Evolutionary conservation across 2,888 invertebrate species (phyloP).

Genomic region (Drosophila hawaiiensis): DNA sequence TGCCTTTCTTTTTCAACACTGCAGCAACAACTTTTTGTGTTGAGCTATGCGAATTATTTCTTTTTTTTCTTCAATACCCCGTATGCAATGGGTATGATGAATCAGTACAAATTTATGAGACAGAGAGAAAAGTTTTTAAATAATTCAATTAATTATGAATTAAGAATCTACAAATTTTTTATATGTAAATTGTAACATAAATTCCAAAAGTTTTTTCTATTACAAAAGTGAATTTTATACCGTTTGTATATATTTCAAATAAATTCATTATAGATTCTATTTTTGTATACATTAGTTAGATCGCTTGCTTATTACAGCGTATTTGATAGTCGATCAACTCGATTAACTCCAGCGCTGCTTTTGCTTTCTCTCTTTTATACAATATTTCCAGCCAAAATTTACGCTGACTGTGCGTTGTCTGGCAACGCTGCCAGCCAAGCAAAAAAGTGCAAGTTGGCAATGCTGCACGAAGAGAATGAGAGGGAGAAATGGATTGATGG

Average conservation of each 20-base stretch:
- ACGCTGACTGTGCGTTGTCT: constrained; percentile 76
- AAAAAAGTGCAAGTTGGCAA: constrained; percentile 59
- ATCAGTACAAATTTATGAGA: too few relatives aligned
- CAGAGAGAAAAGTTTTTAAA: neutral
- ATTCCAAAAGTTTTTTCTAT: neutral
- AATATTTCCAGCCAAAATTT: constrained; percentile 19
- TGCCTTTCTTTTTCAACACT: constrained; percentile 26
- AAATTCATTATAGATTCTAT: neutral
- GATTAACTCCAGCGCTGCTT: neutral
- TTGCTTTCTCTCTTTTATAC: constrained; percentile 19
- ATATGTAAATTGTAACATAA: neutral
- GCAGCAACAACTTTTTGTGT: constrained; percentile 40
- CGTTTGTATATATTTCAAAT: neutral
- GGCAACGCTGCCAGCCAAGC: constrained; percentile 61
- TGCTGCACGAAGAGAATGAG: neutral
- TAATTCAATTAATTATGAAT: neutral
- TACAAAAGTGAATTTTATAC: neutral
- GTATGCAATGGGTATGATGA: too few relatives aligned
- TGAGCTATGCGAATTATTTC: constrained; percentile 45
- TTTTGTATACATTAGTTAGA: neutral
- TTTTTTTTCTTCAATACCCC: constrained; percentile 14
- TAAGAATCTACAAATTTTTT: too few relatives aligned
- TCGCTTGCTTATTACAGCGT: neutral
- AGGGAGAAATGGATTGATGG: too few relatives aligned
- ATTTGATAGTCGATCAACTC: neutral